Base-by-base conservation (phyloP, 2,113 vertebrate species). In the Numenius arquata region DNA sequence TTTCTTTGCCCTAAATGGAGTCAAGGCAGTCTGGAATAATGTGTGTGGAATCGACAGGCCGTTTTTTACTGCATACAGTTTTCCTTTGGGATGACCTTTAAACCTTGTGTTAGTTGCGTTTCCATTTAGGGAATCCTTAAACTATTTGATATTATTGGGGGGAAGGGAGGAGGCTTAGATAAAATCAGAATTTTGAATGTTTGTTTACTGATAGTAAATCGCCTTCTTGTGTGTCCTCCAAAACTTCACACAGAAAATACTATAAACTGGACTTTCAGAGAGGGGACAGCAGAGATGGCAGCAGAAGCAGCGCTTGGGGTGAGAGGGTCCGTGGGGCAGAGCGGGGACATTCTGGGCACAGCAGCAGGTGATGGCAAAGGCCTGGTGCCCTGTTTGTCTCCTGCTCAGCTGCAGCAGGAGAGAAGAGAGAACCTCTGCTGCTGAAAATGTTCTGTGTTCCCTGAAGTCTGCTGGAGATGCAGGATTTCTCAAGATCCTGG, bases 71-170 rank as follows among this genome's bases (percentile, higher is more conserved):
- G 16, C 65, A 40, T 43, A 30, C n/a, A 55, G 47, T 83, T 96
- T 96, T 92, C 93, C 93, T 95, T 40, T 41, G 84, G 45, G 47
- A 19, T 93, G 94, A 87, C 91, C 83, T 96, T 94, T 89, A 75
- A 68, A 80, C 84, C 20, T 53, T 30, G 9, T 48, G 48, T 78
- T 89, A 16, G 71, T 85, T 85, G 47, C 8, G 40, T 84, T 97
- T 91, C 94, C 91, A 87, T 96, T 55, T 94, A 95, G 93, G 91
- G 91, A 89, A 78, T 92, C 91, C 56, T 84, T 47, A 15, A 58
- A 59, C 52, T 43, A 2, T 47, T 77, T 47, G 47, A 22, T 75
- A 34, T 47, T 86, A 17, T 6, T 38, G 30, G 19, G 14, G 12
- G 20, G 14, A 53, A 53, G 16, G 22, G 29, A 10, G 18, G 5